Conservation (phyloP, 2,888 invertebrate genomes). For the Philereme transversata region DNA sequence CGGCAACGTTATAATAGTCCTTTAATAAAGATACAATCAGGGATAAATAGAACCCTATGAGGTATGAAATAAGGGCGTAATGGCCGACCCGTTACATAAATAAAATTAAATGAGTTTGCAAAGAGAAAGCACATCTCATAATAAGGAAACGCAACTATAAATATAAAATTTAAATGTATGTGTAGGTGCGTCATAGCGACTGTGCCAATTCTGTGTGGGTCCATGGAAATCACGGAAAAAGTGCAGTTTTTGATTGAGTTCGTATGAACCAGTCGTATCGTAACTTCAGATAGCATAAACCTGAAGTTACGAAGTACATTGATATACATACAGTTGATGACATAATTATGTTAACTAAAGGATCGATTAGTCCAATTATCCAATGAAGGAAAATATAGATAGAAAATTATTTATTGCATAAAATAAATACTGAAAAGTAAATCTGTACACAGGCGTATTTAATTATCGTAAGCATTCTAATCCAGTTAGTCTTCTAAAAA, state of each 20-base stretch:
- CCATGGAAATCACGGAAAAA: slow-evolving; percentile 21
- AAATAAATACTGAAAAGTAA: too few species aligned
- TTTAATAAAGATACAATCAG: slow-evolving; percentile 20
- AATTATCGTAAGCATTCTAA: too few species aligned
- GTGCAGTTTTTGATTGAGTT: not conserved
- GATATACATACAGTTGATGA: too few species aligned
- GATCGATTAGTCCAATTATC: too few species aligned
- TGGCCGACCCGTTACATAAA: slow-evolving; percentile 29
- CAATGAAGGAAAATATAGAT: too few species aligned
- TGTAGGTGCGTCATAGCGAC: slow-evolving; percentile 45
- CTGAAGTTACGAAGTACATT: too few species aligned
- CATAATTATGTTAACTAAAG: too few species aligned
- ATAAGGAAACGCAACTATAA: slow-evolving; percentile 46
- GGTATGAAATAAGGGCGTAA: slow-evolving; percentile 19
- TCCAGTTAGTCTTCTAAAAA: too few species aligned
- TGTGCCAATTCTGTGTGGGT: slow-evolving; percentile 37
- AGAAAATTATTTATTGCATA: too few species aligned
- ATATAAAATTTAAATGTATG: slow-evolving; percentile 49
- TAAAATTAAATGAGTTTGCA: slow-evolving; percentile 35
- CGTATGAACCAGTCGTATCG: too few species aligned
- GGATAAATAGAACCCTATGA: slow-evolving; percentile 14
- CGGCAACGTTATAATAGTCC: slow-evolving; percentile 12
- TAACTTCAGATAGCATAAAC: too few species aligned
- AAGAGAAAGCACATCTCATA: slow-evolving; percentile 34
- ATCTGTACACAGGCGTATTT: too few species aligned